These are phyloP conservation scores for Platysternon megacephalum DNA, from an alignment of 2,113 vertebrate species.

Conservation along the genomic window DNA sequence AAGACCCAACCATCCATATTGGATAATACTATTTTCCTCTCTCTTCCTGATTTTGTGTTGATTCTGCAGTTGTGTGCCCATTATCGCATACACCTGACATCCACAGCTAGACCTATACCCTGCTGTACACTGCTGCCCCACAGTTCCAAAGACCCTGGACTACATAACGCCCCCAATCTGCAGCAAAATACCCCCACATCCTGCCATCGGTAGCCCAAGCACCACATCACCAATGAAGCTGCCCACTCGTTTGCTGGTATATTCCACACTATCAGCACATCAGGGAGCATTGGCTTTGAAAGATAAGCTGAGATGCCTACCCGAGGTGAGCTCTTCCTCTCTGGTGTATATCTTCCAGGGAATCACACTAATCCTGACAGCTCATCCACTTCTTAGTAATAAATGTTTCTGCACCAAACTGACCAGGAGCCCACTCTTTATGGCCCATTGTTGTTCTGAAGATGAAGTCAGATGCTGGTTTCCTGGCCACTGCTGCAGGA, in stretches of 20 bases:
- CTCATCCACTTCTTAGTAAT: background rate
- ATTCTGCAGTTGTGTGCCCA: conserved; percentile 24
- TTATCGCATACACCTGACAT: background rate
- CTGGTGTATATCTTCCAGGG: background rate
- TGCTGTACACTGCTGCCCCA: background rate
- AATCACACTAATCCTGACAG: background rate
- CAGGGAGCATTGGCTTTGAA: fast-evolving
- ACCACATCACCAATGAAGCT: background rate
- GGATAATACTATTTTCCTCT: background rate
- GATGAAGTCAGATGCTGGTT: background rate
- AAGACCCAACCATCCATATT: conserved; percentile 7
- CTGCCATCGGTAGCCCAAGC: fast-evolving
- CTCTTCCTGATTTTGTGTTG: conserved; percentile 12
- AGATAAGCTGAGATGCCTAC: background rate
- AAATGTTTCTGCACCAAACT: background rate
- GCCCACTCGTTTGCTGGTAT: background rate
- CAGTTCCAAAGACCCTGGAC: background rate
- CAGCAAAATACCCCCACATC: fast-evolving
- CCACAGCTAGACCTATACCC: background rate
- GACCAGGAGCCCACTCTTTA: background rate
- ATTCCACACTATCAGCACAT: background rate
- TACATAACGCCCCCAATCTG: background rate
- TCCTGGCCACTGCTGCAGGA: background rate
- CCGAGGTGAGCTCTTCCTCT: background rate
- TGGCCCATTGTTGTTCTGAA: background rate